Base-by-base conservation (phyloP, 2,797 vertebrate species). In the Lindbergichthys nudifrons region DNA sequence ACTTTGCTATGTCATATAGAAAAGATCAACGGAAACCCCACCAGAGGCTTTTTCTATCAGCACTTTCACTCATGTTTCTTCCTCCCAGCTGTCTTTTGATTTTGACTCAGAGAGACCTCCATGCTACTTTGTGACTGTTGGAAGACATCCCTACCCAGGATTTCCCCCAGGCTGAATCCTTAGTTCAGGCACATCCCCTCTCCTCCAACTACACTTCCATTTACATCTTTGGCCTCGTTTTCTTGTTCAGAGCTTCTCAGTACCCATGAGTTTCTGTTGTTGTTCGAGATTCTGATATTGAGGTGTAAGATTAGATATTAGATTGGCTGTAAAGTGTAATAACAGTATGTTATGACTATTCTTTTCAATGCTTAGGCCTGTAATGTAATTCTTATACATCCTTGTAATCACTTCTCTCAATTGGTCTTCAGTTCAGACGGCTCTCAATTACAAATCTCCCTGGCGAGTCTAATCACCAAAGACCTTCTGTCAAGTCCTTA, bases 1-100 rank as follows among this genome's bases (percentile, higher is more conserved):
- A 39, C 64, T 76, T 3, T 47, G 36, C 56, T 64, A 61, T 13
- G 2, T 70, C 58, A 46, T 43, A 72, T 68, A 39, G 46, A 57
- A 58, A 71, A 64, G 67, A 79, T 81, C 51, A 80, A 3, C 26
- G 16, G 23, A 67, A 71, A 75, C 51, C 70, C 59, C 66, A 75
- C 65, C 73, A 59, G 65, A 64, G 74, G 59, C 39, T 59, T 59
- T n/a, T 70, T 42, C 2, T 9, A 36, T 18, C 41, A 63, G 65
- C 32, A 45, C 36, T 21, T 62, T 42, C 47, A 60, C 65, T 72
- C 5, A 13, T 64, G 57, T 67, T 60, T 79, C 61, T 68, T 57
- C 47, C 60, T 59, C 21, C 45, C 7, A 12, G 56, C 23, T 77
- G 1, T 62, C 52, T 72, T 65, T 77, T 21, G 26, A 80, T 67